Evolutionary conservation across 2,888 invertebrate species (phyloP), one percentile per base, ranked within the genome.

Genomic region (Dasysyrphus tricinctus): DNA sequence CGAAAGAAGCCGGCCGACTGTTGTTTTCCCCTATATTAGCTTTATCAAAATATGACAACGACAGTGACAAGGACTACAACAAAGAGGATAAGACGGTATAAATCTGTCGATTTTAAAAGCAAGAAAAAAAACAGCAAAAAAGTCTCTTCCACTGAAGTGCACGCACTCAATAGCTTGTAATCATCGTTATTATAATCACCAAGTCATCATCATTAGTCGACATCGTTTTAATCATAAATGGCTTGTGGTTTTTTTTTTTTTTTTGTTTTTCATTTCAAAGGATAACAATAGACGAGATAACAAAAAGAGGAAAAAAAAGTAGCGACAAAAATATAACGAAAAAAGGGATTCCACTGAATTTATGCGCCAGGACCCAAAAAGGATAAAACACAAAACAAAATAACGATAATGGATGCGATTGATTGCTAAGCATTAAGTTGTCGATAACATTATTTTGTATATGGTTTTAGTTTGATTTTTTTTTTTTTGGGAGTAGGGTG

Each of bases 181-280:
- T 86, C 86, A 86, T 86, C 86, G 85, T 85, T 82, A 86, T 86
- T 86, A 78, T 82, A 82, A 86, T 86, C 86, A 86, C 86, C 78
- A 78, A 86, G 86, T 78, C 86, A 86, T 86, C 86, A 86, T 86
- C 86, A 86, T 86, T 86, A 86, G 86, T 79, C 86, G 86, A 82
- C 82, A 86, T 82, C 86, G 78, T 82, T 86, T 86, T 86, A 86
- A 86, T 86, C 86, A 86, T 86, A 86, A 86, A 86, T 86, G 86
- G 86, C 86, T 86, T 86, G 82, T 75, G 81, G 74, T 72, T 78
- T 57, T 78, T 65, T 44, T 65, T 32, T 75, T 81, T 77, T 78
- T 54, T 37, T 37, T 32, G 14, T 78, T 59, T 37, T 37, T 32
- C 19, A 12, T 77, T 70, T 51, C 49, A 67, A 86, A 82, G 72